These are phyloP conservation scores for Dryobates pubescens DNA, from an alignment of 2,797 vertebrate genomes.

Conservation along the genomic window DNA sequence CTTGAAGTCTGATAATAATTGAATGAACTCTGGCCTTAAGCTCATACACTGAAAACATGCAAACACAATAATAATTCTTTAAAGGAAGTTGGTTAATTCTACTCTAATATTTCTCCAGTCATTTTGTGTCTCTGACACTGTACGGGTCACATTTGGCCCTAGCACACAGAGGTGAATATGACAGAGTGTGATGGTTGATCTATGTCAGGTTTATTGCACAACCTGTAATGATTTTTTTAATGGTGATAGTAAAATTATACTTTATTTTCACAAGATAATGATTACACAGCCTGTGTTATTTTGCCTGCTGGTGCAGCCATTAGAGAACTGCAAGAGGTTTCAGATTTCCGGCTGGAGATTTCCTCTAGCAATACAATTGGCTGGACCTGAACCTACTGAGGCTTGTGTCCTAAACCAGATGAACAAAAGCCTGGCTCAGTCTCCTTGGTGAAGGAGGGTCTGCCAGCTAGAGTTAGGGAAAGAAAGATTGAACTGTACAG, in stretches of 20 bases:
- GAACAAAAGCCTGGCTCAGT: not conserved
- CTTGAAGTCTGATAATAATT: not conserved
- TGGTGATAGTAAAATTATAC: not conserved
- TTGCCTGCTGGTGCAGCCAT: not conserved
- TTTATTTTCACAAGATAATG: not conserved
- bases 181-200: not conserved
- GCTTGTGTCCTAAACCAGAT: not conserved
- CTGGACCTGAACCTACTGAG: not conserved
- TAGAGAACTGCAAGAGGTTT: not conserved
- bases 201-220: not conserved
- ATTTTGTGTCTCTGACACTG: not conserved
- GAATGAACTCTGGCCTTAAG: not conserved
- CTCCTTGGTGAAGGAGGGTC: accelerated
- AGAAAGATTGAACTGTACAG: not conserved
- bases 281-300: not conserved
- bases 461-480: not conserved
- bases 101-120: not conserved
- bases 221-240: not conserved
- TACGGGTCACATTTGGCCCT: not conserved
- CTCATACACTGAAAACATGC: not conserved
- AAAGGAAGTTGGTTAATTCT: not conserved
- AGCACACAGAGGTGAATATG: not conserved
- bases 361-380: not conserved
- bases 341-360: not conserved
- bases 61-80: not conserved